phyloP scores from a whole-genome alignment of 1,140 invertebrate species.

The Diachasma alloeum region DNA sequence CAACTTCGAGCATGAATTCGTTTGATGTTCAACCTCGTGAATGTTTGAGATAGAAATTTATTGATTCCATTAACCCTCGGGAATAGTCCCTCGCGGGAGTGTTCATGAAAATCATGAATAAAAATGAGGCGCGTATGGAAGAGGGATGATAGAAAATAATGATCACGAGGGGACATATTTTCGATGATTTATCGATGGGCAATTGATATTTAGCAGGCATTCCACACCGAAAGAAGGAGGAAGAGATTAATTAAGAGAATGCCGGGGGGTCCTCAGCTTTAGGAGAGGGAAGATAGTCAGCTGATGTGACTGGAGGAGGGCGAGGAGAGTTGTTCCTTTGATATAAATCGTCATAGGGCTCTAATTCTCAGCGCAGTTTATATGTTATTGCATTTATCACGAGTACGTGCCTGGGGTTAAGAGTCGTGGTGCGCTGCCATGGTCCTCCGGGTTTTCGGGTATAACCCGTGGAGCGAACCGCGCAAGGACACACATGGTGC shows the following conservation, averaged over 20 bases:
- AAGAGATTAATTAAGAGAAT: not conserved
- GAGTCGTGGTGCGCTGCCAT: not conserved
- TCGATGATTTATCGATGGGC: not conserved
- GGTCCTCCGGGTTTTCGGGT: conserved; percentile 8
- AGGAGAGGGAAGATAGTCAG: not conserved
- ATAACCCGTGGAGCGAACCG: not conserved
- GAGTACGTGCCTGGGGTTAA: conserved; percentile 47
- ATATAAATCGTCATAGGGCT: conserved; percentile 47
- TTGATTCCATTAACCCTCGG: too few species aligned
- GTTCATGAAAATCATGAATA: too few species aligned
- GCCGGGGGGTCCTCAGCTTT: not conserved
- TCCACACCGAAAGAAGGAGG: not conserved
- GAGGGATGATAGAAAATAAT: not conserved
- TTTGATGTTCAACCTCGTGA: too few species aligned
- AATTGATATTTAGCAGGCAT: conserved; percentile 11
- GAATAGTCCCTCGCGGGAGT: too few species aligned
- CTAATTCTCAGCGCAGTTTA: conserved; percentile 59
- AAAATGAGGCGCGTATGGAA: not conserved
- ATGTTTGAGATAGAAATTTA: too few species aligned
- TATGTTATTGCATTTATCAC: conserved; percentile 62
- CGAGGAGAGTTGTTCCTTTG: conserved; percentile 8
- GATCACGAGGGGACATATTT: not conserved
- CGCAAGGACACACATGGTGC: conserved; percentile 22
- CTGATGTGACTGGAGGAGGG: not conserved
- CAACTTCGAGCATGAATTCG: too few species aligned